These are phyloP conservation scores for Drosophila carrolli DNA, from an alignment of 1,140 invertebrate genomes.

Conservation along the genomic window DNA sequence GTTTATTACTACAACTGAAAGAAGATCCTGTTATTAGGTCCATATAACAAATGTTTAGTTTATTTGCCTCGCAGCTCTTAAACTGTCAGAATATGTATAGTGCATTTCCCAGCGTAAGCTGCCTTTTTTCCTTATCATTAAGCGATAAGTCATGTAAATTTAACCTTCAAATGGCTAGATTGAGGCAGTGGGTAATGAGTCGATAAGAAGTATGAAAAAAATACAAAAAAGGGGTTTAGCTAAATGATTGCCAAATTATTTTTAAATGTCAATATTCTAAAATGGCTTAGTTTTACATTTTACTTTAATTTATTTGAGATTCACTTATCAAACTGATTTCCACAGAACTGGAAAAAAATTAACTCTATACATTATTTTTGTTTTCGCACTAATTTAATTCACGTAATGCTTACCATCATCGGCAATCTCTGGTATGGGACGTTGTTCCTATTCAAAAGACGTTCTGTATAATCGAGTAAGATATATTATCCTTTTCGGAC, in stretches of 20 bases:
- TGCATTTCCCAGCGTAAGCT: neutral
- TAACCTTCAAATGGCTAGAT: slow-evolving; percentile 16
- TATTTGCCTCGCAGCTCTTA: too few relatives aligned
- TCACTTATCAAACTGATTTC: too few relatives aligned
- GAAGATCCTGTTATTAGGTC: neutral
- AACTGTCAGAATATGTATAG: too few relatives aligned
- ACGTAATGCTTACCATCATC: slow-evolving; percentile 85
- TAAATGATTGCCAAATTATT: too few relatives aligned
- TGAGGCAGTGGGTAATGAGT: neutral
- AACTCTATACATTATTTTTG: too few relatives aligned
- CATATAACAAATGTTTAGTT: neutral
- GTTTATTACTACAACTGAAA: too few relatives aligned
- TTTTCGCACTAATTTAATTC: neutral
- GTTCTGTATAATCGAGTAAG: neutral
- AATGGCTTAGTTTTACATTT: too few relatives aligned
- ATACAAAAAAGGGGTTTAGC: neutral
- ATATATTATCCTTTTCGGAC: slow-evolving; percentile 58
- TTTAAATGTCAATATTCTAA: too few relatives aligned
- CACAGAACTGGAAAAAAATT: too few relatives aligned
- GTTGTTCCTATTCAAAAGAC: slow-evolving; percentile 87
- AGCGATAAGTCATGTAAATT: slow-evolving; percentile 4
- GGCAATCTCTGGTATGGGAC: slow-evolving; percentile 88
- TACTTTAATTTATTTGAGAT: too few relatives aligned
- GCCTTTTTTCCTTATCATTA: neutral
- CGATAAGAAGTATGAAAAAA: neutral